Percentiles rank a stretch among this genome's conserved stretches.
Conservation (phyloP, 2,888 invertebrate genomes). For the Phoronis australis region DNA sequence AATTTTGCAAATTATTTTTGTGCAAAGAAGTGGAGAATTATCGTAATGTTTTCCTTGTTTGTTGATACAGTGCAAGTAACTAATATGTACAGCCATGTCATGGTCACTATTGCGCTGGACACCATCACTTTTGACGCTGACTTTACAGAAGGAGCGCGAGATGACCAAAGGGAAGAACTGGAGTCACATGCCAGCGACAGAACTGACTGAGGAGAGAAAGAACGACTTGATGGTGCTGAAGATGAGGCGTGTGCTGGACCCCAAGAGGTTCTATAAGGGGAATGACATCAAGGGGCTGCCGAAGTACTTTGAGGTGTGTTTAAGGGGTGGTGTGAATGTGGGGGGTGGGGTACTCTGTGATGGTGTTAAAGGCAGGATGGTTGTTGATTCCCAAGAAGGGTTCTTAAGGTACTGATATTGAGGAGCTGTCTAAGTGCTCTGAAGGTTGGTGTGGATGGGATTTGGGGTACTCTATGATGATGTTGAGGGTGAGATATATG, state of each 20-base stretch:
- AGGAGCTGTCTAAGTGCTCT: too few species aligned
- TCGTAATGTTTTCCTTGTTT: too few species aligned
- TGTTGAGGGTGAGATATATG: background rate
- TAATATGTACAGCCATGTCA: too few species aligned
- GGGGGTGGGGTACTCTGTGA: too few species aligned
- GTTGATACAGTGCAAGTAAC: too few species aligned
- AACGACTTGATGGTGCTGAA: constrained; percentile 83
- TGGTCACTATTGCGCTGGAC: too few species aligned
- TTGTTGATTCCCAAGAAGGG: too few species aligned
- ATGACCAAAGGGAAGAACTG: constrained; percentile 81
- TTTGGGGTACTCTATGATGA: background rate
- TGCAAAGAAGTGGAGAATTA: too few species aligned
- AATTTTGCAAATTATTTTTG: too few species aligned
- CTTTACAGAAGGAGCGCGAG: constrained; percentile 62
- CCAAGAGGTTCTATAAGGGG: constrained; percentile 91
- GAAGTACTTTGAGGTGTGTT: constrained; percentile 82
- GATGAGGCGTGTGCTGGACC: constrained; percentile 87
- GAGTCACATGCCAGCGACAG: constrained; percentile 84
- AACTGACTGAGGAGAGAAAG: constrained; percentile 80
- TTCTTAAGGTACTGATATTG: too few species aligned
- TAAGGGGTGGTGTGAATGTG: background rate
- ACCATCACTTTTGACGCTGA: too few species aligned
- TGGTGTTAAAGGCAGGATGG: too few species aligned
- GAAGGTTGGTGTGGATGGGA: background rate
- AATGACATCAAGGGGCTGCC: constrained; percentile 80